Evolutionary conservation across 1,140 invertebrate genomes (phyloP).

Genomic region (Dinothrombium tinctorium): DNA sequence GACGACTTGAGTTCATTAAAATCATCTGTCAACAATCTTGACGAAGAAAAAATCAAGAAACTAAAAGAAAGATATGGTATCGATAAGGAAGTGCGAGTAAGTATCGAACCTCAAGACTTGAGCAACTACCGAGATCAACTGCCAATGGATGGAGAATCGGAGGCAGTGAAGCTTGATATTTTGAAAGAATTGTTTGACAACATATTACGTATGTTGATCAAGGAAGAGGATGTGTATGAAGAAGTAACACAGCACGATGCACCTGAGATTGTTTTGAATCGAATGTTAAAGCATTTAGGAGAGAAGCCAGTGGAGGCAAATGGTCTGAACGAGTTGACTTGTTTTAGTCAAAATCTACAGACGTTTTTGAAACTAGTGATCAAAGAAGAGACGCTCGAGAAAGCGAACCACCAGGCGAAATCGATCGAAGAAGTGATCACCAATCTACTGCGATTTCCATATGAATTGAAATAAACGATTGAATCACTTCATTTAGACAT

Average conservation of each 20-base stretch:
- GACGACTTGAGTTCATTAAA: too few relatives aligned
- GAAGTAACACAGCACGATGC: neutral
- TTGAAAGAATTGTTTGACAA: constrained; percentile 1
- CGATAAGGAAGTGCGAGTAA: neutral
- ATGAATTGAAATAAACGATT: too few relatives aligned
- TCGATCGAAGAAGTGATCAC: constrained; percentile 1
- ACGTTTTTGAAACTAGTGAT: constrained; percentile 1
- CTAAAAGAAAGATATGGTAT: neutral
- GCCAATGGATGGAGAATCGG: too few relatives aligned
- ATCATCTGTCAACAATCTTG: too few relatives aligned
- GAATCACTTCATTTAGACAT: too few relatives aligned
- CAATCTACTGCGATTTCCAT: too few relatives aligned
- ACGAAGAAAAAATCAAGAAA: neutral
- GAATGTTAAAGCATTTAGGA: neutral
- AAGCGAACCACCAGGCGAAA: neutral
- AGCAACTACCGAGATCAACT: too few relatives aligned
- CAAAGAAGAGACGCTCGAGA: constrained; percentile 1
- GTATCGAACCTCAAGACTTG: neutral
- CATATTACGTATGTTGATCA: neutral
- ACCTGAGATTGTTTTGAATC: neutral
- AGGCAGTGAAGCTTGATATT: too few relatives aligned
- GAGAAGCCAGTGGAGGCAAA: neutral
- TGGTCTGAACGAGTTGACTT: neutral
- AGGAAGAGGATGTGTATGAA: neutral
- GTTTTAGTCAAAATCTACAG: constrained; percentile 3